phyloP scores from a whole-genome alignment of 1,140 invertebrate species.

The Drosophila athabasca region DNA sequence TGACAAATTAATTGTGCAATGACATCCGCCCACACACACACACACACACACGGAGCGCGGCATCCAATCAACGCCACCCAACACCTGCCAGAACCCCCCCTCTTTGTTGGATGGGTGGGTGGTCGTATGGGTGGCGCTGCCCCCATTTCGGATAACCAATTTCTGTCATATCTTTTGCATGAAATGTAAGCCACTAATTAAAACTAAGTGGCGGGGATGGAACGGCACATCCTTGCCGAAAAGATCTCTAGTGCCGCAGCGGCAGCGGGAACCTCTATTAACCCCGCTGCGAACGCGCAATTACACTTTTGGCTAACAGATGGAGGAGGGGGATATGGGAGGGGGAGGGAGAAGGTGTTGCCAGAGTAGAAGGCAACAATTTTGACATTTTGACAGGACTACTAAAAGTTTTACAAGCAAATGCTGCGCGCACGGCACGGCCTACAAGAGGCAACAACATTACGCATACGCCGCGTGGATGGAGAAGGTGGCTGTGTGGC shows the following conservation, averaged over 20 bases:
- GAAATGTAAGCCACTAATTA: slow-evolving; percentile 75
- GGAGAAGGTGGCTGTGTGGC: no score
- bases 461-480: slow-evolving; percentile 65
- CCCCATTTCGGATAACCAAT: slow-evolving; percentile 41
- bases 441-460: slow-evolving; percentile 39
- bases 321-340: slow-evolving; percentile 13
- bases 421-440: slow-evolving; percentile 5
- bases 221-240: slow-evolving; percentile 49
- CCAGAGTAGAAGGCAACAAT: slow-evolving; percentile 30
- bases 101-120: no score
- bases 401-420: slow-evolving; percentile 60
- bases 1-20: slow-evolving; percentile 56
- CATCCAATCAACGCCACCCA: no score
- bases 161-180: slow-evolving; percentile 51
- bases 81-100: no score
- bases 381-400: slow-evolving; percentile 75
- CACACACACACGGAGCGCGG: no score
- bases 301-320: slow-evolving; percentile 69
- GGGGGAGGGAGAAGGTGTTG: background rate
- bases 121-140: background rate
- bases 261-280: slow-evolving; percentile 68
- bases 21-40: slow-evolving; percentile 2
- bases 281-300: slow-evolving; percentile 72
- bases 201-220: slow-evolving; percentile 69
- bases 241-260: slow-evolving; percentile 27